Percentiles rank a stretch among this genome's conserved stretches.
phyloP scores from a whole-genome alignment of 2,113 vertebrate species.

The Thermophis baileyi region DNA sequence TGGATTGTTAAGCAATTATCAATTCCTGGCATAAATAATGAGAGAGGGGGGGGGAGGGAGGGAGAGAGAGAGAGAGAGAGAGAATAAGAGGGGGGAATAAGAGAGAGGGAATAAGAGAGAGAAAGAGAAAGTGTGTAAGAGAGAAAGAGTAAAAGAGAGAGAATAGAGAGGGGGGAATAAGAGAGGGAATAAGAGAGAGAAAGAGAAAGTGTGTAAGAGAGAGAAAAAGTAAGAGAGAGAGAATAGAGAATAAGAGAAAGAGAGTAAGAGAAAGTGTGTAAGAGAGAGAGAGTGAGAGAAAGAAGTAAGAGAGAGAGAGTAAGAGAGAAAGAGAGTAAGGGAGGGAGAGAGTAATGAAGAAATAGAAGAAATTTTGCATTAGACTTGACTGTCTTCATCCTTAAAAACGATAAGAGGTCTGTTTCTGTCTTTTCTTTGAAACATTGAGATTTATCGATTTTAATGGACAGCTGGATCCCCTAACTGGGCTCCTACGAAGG shows the following conservation, averaged over 20 bases:
- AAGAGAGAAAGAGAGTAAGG: neutral
- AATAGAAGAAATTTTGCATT: slow-evolving; percentile 61
- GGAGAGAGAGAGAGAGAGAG: neutral
- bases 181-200: no score
- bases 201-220: no score
- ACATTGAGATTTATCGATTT: slow-evolving; percentile 95
- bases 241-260: no score
- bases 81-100: neutral
- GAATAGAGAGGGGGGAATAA: no score
- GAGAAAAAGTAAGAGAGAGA: no score
- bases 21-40: slow-evolving; percentile 76
- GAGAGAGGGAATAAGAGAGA: slow-evolving; percentile 29
- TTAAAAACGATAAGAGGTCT: slow-evolving; percentile 87
- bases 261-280: neutral
- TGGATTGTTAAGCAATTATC: slow-evolving; percentile 73
- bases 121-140: no score
- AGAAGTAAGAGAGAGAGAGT: slow-evolving; percentile 34
- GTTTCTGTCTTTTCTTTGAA: slow-evolving; percentile 85
- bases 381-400: slow-evolving; percentile 75
- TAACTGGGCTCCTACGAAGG: slow-evolving; percentile 88
- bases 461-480: slow-evolving; percentile 87
- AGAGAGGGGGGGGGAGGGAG: no score
- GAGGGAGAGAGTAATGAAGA: slow-evolving; percentile 31
- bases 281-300: neutral
- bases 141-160: no score